Base-by-base conservation (phyloP, 2,113 vertebrate species). In the Anhinga anhinga region DNA sequence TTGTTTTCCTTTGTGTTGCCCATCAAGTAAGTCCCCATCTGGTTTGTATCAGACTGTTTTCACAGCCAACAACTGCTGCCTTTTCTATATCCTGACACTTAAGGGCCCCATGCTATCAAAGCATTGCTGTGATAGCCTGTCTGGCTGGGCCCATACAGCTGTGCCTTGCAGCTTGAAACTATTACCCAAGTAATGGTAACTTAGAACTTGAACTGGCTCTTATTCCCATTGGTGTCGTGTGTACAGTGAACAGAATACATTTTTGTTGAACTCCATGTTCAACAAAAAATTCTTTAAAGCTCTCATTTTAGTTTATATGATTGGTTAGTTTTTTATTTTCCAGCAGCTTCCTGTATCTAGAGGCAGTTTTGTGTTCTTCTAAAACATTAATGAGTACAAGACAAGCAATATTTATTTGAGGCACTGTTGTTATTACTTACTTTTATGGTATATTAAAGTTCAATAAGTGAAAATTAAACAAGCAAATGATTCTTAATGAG, bases 1-100 rank as follows among this genome's bases (percentile, higher is more conserved):
- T 98, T 98, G 98, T 98, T 98, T 98, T 98, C 97, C 97, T 98
- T 99, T 98, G 98, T 98, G 98, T 97, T 98, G 97, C 98, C 98
- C 98, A 98, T 97, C 96, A 97, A 98, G 97, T 97, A 95, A 98
- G 98, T 98, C 97, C 98, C 98, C 99, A 99, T 99, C 98, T 99
- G 98, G 98, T 99, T 99, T 98, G 96, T 98, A 99, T 99, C 98
- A 99, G 98, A 98, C 98, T 98, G 98, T 98, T 98, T 99, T 99
- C 98, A 98, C 98, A 98, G 98, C 98, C 98, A 99, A 91, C 98
- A 98, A 98, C 98, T 97, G 98, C 98, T 98, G 98, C 98, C 98
- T 98, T 98, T 98, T 98, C 98, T 98, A 95, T 98, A 98, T 98
- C 98, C 98, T 98, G 98, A 98, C 98, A 98, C 98, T 98, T 98